phyloP scores from a whole-genome alignment of 2,797 vertebrate genomes.

The Acanthurus tractus region DNA sequence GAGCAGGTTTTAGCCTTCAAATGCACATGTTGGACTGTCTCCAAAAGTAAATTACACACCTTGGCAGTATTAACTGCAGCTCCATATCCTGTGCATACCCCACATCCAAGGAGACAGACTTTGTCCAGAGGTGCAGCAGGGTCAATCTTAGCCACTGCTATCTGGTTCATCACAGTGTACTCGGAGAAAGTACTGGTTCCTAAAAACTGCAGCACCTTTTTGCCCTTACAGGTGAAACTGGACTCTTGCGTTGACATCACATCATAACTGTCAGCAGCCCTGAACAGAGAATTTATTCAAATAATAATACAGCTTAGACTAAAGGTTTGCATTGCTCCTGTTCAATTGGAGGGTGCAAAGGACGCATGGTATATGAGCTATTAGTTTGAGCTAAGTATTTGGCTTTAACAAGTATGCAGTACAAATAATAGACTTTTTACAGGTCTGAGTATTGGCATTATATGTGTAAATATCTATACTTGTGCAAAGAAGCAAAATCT shows the following conservation, averaged over 20 bases:
- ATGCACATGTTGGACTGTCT: neutral
- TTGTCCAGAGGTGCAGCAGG: conserved; percentile 92
- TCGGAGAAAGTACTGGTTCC: conserved; percentile 96
- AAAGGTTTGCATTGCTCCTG: neutral
- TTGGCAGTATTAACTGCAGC: conserved; percentile 94
- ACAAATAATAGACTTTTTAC: no score
- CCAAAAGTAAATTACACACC: conserved; percentile 65
- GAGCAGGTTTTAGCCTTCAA: neutral
- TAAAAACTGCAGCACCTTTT: conserved; percentile 92
- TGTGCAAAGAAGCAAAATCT: no score
- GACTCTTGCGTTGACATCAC: conserved; percentile 87
- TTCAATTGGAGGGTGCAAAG: neutral
- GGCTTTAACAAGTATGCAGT: no score
- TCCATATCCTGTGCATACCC: conserved; percentile 93
- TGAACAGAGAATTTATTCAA: conserved; percentile 36
- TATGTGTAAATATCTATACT: no score
- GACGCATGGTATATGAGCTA: no score
- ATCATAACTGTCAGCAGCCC: conserved; percentile 60
- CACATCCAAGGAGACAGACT: conserved; percentile 95
- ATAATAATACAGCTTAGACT: neutral
- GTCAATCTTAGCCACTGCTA: conserved; percentile 91
- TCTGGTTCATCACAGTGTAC: conserved; percentile 93
- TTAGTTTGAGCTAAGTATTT: no score
- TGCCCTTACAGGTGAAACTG: conserved; percentile 92
- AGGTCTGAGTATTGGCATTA: no score